Percentiles rank a stretch among this genome's conserved stretches.
phyloP scores from a whole-genome alignment of 2,888 invertebrate genomes.

The Flexamia atlantica region DNA sequence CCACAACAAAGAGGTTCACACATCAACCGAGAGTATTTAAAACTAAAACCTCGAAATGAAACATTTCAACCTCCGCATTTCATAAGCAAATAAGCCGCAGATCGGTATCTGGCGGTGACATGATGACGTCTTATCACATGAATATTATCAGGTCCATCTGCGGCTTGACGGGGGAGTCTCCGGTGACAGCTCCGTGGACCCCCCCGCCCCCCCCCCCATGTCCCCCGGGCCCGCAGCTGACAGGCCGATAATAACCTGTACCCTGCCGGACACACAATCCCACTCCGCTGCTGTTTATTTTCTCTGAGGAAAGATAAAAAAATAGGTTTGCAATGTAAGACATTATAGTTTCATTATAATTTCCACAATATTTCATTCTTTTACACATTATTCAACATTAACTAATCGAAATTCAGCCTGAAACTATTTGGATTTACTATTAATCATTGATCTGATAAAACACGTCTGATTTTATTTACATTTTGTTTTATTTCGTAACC shows the following conservation, averaged over 20 bases:
- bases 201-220: not conserved
- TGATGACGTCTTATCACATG: slow-evolving; percentile 24
- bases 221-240: not conserved
- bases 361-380: too few relatives aligned
- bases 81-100: not conserved
- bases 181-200: slow-evolving; percentile 6
- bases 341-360: too few relatives aligned
- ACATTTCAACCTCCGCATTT: not conserved
- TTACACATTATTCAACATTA: too few relatives aligned
- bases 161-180: slow-evolving; percentile 1
- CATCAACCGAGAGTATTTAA: too few relatives aligned
- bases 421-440: too few relatives aligned
- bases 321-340: too few relatives aligned
- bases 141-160: slow-evolving; percentile 34
- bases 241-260: slow-evolving; percentile 46
- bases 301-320: not conserved
- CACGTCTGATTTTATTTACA: too few relatives aligned
- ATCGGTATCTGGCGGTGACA: not conserved
- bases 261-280: not conserved
- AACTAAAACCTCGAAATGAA: too few relatives aligned
- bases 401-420: too few relatives aligned
- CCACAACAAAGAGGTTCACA: too few relatives aligned
- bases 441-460: too few relatives aligned
- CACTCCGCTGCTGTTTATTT: not conserved
- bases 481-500: too few relatives aligned